These are phyloP conservation scores for Tiphia femorata DNA, from an alignment of 2,888 invertebrate species.

Conservation along the genomic window DNA sequence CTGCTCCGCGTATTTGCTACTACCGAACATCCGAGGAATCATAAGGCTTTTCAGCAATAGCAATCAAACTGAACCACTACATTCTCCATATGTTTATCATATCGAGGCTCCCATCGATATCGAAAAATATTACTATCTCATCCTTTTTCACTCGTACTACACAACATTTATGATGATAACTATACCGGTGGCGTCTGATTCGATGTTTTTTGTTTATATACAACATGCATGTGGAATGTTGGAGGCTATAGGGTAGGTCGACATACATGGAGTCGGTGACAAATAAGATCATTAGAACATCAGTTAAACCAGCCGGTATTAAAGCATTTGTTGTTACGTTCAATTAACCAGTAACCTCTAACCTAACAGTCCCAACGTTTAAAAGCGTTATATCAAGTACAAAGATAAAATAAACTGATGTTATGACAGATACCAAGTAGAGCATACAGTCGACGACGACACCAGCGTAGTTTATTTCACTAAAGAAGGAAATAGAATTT, in stretches of 20 bases:
- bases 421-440: no score
- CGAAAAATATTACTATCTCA: constrained; percentile 9
- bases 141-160: constrained; percentile 11
- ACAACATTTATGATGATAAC: constrained; percentile 7
- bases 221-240: constrained; percentile 12
- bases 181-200: not conserved
- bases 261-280: not conserved
- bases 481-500: no score
- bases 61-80: not conserved
- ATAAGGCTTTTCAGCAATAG: not conserved
- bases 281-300: no score
- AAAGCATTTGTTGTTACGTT: no score
- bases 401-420: no score
- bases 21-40: not conserved
- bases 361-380: no score
- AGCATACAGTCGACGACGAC: no score
- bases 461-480: no score
- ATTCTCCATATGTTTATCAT: not conserved
- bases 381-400: no score
- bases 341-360: no score
- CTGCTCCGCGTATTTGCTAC: not conserved
- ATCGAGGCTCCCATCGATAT: not conserved
- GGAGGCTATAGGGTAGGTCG: not conserved
- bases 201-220: not conserved
- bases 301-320: no score